phyloP scores from a whole-genome alignment of 2,113 vertebrate genomes.

The Psittacus erithacus region DNA sequence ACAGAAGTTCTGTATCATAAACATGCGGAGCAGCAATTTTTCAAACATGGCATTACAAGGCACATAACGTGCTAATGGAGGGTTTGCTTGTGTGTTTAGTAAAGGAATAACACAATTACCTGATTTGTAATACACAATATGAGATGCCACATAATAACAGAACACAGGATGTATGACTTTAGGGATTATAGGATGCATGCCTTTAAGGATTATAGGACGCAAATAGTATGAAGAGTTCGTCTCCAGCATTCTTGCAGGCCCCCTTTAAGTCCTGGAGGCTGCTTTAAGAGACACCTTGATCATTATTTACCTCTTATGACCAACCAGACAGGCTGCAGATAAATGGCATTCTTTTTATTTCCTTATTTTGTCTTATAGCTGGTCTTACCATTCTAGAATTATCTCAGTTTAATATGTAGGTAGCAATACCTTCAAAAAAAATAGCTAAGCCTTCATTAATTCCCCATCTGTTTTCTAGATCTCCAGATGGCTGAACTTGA shows the following conservation, averaged over 20 bases:
- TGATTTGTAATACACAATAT: neutral
- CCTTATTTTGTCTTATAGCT: neutral
- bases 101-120: neutral
- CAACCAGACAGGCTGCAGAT: neutral
- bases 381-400: neutral
- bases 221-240: neutral
- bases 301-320: neutral
- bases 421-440: neutral
- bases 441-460: neutral
- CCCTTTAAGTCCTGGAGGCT: neutral
- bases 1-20: neutral
- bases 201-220: neutral
- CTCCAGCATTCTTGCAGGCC: neutral
- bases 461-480: neutral
- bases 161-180: fast-evolving
- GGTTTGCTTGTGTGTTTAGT: neutral
- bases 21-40: neutral
- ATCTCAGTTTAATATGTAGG: neutral
- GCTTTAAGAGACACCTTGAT: neutral
- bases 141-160: neutral
- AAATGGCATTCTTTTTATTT: neutral
- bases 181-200: neutral
- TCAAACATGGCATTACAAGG: neutral
- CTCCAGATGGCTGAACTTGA: neutral
- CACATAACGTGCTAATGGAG: neutral